Conservation (phyloP, 2,113 vertebrate genomes). For the Cinclus cinclus region DNA sequence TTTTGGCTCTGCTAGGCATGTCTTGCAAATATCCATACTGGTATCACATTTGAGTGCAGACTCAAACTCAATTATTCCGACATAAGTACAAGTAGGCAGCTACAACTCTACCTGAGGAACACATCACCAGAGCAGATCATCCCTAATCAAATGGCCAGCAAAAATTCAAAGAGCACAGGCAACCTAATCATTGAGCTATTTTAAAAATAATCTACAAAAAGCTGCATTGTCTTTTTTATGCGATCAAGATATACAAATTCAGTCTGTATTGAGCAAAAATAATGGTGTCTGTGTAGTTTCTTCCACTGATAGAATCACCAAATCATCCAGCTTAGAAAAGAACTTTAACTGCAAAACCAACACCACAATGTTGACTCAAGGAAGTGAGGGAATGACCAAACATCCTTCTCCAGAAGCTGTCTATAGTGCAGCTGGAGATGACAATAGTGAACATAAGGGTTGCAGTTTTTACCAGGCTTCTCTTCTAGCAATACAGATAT, state of each 20-base stretch:
- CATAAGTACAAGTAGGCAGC: not conserved
- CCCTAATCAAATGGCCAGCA: not conserved
- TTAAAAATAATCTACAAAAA: not conserved
- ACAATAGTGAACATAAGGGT: rapidly evolving
- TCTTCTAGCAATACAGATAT: not conserved
- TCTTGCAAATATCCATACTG: not conserved
- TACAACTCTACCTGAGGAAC: not conserved
- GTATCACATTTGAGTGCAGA: not conserved
- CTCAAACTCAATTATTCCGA: rapidly evolving
- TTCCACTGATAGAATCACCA: not conserved
- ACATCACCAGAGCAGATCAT: not conserved
- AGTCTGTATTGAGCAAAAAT: not conserved
- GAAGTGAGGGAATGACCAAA: not conserved
- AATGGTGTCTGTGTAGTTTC: not conserved
- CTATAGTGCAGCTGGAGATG: not conserved
- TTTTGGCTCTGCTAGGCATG: not conserved
- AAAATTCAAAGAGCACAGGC: not conserved
- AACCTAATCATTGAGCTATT: not conserved
- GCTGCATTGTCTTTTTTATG: not conserved
- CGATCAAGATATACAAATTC: not conserved
- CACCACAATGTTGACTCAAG: not conserved
- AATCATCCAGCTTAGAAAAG: not conserved
- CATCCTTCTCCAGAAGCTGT: not conserved
- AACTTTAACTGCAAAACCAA: not conserved
- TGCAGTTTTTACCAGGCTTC: not conserved